These are phyloP conservation scores for Malurus cyaneus DNA, from an alignment of 2,113 vertebrate genomes.

Conservation along the genomic window DNA sequence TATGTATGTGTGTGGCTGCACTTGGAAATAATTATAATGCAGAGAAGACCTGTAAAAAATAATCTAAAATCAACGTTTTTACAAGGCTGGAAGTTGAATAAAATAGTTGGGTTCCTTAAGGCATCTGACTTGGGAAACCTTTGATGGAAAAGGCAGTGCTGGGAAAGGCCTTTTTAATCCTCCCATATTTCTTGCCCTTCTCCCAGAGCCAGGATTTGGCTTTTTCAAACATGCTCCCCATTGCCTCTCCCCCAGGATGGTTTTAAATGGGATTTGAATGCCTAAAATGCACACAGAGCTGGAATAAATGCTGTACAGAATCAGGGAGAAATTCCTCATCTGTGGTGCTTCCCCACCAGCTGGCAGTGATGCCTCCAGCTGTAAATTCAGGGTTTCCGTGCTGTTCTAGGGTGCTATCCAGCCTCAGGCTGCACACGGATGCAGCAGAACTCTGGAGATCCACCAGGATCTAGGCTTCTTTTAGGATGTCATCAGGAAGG, in stretches of 20 bases:
- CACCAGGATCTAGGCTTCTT: background rate
- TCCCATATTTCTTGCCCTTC: background rate
- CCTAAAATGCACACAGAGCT: background rate
- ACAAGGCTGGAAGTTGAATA: background rate
- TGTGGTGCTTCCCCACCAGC: background rate
- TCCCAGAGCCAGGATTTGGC: background rate
- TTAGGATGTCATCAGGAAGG: background rate
- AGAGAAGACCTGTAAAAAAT: background rate
- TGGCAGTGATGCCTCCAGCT: background rate
- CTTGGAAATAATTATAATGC: background rate
- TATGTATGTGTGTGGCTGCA: background rate
- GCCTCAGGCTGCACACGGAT: background rate
- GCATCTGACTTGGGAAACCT: background rate
- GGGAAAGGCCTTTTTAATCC: background rate
- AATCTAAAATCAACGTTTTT: background rate
- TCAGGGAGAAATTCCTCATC: background rate
- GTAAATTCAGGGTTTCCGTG: background rate
- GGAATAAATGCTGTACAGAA: background rate
- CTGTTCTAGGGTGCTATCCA: background rate
- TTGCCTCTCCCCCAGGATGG: background rate
- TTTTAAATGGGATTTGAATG: background rate
- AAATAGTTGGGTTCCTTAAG: background rate
- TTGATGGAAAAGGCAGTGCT: background rate
- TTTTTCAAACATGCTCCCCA: background rate
- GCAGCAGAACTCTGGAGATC: background rate